Evolutionary conservation across 2,888 invertebrate genomes (phyloP).

Genomic region (Patella pellucida): DNA sequence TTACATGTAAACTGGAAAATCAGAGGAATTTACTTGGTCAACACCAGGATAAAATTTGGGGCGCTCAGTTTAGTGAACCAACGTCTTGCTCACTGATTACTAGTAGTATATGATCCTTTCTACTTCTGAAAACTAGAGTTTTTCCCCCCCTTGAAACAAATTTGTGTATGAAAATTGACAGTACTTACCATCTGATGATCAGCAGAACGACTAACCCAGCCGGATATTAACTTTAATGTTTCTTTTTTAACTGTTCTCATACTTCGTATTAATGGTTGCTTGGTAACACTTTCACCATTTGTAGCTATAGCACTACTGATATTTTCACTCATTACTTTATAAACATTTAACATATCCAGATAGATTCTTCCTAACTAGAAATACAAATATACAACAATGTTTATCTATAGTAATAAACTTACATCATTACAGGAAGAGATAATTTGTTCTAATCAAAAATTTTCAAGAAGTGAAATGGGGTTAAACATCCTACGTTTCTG

Average conservation of each 20-base stretch:
- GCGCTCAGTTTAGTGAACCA: no score
- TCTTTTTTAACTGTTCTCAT: slow-evolving; percentile 99
- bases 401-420: no score
- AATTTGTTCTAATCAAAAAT: no score
- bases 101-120: no score
- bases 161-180: no score
- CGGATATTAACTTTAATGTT: slow-evolving; percentile 94
- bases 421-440: no score
- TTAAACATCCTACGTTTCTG: not conserved
- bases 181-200: slow-evolving; percentile 77
- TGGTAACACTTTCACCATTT: slow-evolving; percentile 96
- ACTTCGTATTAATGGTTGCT: slow-evolving; percentile 96
- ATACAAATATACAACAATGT: slow-evolving; percentile 26
- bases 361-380: slow-evolving; percentile 94
- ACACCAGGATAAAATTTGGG: no score
- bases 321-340: slow-evolving; percentile 84
- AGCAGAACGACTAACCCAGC: slow-evolving; percentile 93
- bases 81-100: no score
- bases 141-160: no score
- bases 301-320: slow-evolving; percentile 81
- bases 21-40: no score
- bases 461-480: not conserved
- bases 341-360: slow-evolving; percentile 98
- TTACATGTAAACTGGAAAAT: no score
- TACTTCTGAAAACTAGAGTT: no score